These are phyloP conservation scores for Sebastolobus altivelis DNA, from an alignment of 2,797 vertebrate genomes.

Conservation along the genomic window DNA sequence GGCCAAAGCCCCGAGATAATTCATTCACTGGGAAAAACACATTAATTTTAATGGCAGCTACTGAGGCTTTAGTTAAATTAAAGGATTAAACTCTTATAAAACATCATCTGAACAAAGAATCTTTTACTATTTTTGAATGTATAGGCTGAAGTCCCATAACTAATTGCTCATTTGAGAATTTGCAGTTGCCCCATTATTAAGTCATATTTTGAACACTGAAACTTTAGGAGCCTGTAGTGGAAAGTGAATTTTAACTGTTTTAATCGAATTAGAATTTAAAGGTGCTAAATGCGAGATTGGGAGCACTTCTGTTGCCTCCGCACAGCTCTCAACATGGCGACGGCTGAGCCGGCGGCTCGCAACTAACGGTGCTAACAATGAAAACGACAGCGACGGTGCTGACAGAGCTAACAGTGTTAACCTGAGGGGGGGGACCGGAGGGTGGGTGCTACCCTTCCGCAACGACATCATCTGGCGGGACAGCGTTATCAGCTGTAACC, in stretches of 20 bases:
- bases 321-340: no score
- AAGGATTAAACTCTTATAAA: not conserved
- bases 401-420: no score
- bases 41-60: not conserved
- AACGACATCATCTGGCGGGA: no score
- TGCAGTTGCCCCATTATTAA: not conserved
- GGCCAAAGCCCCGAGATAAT: not conserved
- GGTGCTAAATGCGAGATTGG: no score
- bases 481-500: no score
- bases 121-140: not conserved
- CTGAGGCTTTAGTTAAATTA: not conserved
- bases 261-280: no score
- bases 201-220: not conserved
- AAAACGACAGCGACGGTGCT: no score
- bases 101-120: not conserved
- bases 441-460: no score
- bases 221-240: not conserved
- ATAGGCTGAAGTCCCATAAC: not conserved
- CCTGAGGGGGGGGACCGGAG: no score
- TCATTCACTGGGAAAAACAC: not conserved
- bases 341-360: rapidly evolving
- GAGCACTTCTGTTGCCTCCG: no score
- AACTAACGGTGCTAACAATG: no score
- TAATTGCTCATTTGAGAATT: not conserved
- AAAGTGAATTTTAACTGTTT: not conserved